These are phyloP conservation scores for Tipula lateralis DNA, from an alignment of 2,888 invertebrate species.

Conservation along the genomic window DNA sequence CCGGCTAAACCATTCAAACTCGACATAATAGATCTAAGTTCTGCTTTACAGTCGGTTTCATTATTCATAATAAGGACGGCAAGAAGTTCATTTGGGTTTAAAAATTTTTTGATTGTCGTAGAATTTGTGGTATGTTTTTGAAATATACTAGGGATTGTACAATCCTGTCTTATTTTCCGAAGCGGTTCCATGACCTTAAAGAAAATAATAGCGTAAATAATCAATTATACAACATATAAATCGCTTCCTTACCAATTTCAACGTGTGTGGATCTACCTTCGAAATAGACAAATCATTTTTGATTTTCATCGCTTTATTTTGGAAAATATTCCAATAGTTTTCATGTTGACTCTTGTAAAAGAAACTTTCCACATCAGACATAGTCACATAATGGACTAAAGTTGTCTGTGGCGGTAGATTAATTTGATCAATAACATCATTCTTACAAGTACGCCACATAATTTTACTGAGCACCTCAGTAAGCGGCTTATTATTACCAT, in stretches of 20 bases:
- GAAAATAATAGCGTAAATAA: conserved; percentile 25
- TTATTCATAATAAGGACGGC: conserved; percentile 60
- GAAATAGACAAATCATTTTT: not conserved
- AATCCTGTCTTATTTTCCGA: conserved; percentile 62
- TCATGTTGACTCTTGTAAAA: conserved; percentile 63
- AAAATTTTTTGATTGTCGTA: conserved; percentile 49
- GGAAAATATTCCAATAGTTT: conserved; percentile 51
- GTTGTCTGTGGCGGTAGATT: conserved; percentile 61
- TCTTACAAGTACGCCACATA: conserved; percentile 67
- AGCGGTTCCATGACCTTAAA: conserved; percentile 61
- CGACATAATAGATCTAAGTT: conserved; percentile 58
- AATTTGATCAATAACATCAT: conserved; percentile 61
- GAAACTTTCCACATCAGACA: conserved; percentile 68
- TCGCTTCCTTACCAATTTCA: conserved; percentile 44
- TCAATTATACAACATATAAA: too few species aligned
- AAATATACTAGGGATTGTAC: conserved; percentile 63
- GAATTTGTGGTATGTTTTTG: conserved; percentile 51
- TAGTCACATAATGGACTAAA: conserved; percentile 55
- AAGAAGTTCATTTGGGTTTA: conserved; percentile 61
- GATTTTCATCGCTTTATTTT: conserved; percentile 42
- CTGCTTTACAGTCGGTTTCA: conserved; percentile 57
- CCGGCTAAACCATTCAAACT: conserved; percentile 65
- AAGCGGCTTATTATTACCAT: conserved; percentile 40
- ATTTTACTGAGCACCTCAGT: conserved; percentile 53
- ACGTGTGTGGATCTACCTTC: conserved; percentile 33